Base-by-base conservation (phyloP, 2,797 vertebrate genomes). In the Enteromius argenteus region DNA sequence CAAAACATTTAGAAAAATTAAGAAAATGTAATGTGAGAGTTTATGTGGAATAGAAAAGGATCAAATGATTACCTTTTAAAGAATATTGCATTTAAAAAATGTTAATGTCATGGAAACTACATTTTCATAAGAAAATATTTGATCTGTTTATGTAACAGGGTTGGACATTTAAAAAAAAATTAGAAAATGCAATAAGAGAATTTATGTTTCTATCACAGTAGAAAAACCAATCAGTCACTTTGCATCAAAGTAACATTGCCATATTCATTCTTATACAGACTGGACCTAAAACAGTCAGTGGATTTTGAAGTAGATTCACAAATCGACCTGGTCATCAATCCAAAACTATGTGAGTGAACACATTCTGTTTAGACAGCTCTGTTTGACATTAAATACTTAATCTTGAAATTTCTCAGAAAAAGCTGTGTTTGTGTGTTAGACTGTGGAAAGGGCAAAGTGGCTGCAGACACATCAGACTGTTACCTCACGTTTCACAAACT, bases 251-350 rank as follows among this genome's bases (percentile, higher is more conserved):
- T 67, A 19, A 39, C 42, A 80, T 72, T 69, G 0, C 3, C 15
- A 37, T 85, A 15, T 84, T 86, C 46, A 91, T 79, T 79, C 19
- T 2, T 81, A 81, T 89, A 17, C 81, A 98, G 96, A 1, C 30
- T 97, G 49, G 86, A 87, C 13, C 9, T 97, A 44, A 86, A 81
- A 60, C 94, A 96, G 8, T 92, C 93, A 0, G n/a, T 97, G 46
- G 94, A 97, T 89, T 97, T 97, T 90, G 96, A 97, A 93, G 93
- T 97, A 0, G 90, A 96, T 49, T 93, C 96, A 7, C 92, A 96
- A 56, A 95, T 95, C 69, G 96, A 98, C 87, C 96, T 98, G 10
- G 92, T 94, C 86, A 92, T 97, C 81, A 94, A 94, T 85, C 92
- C 95, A 0, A 93, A 93, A 87, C 93, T 97, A 27, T 93, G 96